A percentile compares a stretch with the other conserved stretches of the same genome.
These are phyloP conservation scores for Corella eumyota DNA, from an alignment of 23 tunicate genomes.

Conservation along the genomic window DNA sequence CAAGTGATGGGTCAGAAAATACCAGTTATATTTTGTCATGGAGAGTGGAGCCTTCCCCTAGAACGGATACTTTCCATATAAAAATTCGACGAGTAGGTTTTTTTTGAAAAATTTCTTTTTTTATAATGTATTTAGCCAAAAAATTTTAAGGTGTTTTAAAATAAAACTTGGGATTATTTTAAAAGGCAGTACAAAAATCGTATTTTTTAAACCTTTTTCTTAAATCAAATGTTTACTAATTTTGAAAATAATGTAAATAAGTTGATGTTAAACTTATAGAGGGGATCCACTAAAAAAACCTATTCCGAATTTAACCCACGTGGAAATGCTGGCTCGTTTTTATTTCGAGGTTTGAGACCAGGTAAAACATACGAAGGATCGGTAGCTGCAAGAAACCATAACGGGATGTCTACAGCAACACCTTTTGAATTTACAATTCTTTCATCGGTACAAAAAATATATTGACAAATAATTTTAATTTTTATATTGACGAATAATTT, in stretches of 20 bases:
- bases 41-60: constrained; percentile 17
- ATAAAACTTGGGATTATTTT: too few species aligned
- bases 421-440: constrained; percentile 33
- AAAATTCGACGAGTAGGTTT: constrained; percentile 25
- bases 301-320: constrained; percentile 13
- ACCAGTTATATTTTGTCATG: constrained; percentile 20
- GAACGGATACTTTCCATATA: not conserved
- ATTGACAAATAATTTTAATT: not conserved
- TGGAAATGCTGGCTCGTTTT: constrained; percentile 33
- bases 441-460: constrained; percentile 5
- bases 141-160: too few species aligned
- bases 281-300: not conserved
- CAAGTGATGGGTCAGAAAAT: constrained; percentile 17
- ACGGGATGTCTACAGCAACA: constrained; percentile 28
- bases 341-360: constrained; percentile 23
- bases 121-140: too few species aligned
- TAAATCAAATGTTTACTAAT: too few species aligned
- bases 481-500: not conserved
- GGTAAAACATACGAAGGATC: constrained; percentile 52
- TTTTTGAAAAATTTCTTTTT: too few species aligned
- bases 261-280: too few species aligned
- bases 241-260: too few species aligned
- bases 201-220: too few species aligned
- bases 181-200: too few species aligned
- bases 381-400: constrained; percentile 22